phyloP scores from a whole-genome alignment of 2,113 vertebrate species.

The Pollachius pollachius region DNA sequence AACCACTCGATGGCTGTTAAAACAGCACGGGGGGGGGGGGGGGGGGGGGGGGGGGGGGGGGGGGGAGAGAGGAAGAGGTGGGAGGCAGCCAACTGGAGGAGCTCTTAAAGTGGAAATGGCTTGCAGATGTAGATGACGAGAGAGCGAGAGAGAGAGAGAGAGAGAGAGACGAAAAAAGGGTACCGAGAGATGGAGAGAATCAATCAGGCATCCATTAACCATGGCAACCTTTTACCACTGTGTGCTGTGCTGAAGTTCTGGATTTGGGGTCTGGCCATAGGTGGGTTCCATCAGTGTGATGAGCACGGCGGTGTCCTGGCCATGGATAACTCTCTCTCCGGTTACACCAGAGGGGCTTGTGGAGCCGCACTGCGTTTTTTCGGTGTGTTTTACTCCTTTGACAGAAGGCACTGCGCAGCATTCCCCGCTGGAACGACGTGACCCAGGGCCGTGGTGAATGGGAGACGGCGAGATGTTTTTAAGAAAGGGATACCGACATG shows the following conservation, averaged over 20 bases:
- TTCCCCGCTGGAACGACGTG: slow-evolving; percentile 52
- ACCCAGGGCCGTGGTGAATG: slow-evolving; percentile 55
- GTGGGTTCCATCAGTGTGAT: too few relatives aligned
- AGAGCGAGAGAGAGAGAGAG: slow-evolving; percentile 11
- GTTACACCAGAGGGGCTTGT: slow-evolving; percentile 9
- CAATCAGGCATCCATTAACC: too few relatives aligned
- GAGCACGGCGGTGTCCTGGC: too few relatives aligned
- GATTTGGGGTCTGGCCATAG: too few relatives aligned
- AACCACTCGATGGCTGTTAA: slow-evolving; percentile 65
- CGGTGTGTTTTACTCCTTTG: slow-evolving; percentile 11
- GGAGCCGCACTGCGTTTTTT: background rate
- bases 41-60: slow-evolving; percentile 43
- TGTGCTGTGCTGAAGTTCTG: too few relatives aligned
- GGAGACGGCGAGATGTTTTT: slow-evolving; percentile 27
- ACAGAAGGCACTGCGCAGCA: slow-evolving; percentile 27
- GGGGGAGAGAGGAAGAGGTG: background rate
- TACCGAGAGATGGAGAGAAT: background rate
- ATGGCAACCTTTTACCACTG: too few relatives aligned
- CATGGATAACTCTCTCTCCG: too few relatives aligned
- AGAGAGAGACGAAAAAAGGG: background rate
- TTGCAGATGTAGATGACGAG: slow-evolving; percentile 59
- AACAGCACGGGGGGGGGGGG: slow-evolving; percentile 57
- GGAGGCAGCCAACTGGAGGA: background rate
- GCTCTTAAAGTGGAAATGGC: background rate
- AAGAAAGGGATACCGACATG: slow-evolving; percentile 58